A percentile compares a stretch with the other conserved stretches of the same genome.
phyloP scores from a whole-genome alignment of 2,797 vertebrate genomes.

The Podarcis siculus region DNA sequence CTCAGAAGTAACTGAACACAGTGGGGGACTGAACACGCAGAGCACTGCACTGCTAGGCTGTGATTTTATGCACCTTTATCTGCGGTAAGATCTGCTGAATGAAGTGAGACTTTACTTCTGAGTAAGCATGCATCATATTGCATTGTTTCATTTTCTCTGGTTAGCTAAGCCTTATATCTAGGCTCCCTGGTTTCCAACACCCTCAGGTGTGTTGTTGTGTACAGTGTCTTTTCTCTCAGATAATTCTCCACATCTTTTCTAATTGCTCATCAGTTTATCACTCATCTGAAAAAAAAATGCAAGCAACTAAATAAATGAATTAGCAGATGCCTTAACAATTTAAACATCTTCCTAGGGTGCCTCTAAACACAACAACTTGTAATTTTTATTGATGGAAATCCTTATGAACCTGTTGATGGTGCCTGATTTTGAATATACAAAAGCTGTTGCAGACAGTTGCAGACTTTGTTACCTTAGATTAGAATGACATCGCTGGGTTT shows the following conservation, averaged over 20 bases:
- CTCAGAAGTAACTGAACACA: background rate
- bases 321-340: background rate
- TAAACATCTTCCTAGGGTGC: slow-evolving; percentile 12
- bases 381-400: background rate
- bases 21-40: background rate
- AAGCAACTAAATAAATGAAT: background rate
- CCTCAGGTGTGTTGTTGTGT: background rate
- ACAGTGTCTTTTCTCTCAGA: background rate
- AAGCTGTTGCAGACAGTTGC: background rate
- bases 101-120: too few relatives aligned
- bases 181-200: background rate
- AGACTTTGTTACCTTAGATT: background rate
- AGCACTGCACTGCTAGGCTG: background rate
- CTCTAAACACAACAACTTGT: background rate
- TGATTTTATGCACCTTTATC: background rate
- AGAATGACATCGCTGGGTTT: background rate
- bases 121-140: background rate
- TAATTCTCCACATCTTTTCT: background rate
- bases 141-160: background rate
- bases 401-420: slow-evolving; percentile 12
- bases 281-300: background rate
- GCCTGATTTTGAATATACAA: slow-evolving; percentile 2
- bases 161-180: background rate
- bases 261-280: background rate
- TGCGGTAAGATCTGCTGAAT: background rate